These are phyloP conservation scores for Isichthys henryi DNA, from an alignment of 2,113 vertebrate species.

Conservation along the genomic window DNA sequence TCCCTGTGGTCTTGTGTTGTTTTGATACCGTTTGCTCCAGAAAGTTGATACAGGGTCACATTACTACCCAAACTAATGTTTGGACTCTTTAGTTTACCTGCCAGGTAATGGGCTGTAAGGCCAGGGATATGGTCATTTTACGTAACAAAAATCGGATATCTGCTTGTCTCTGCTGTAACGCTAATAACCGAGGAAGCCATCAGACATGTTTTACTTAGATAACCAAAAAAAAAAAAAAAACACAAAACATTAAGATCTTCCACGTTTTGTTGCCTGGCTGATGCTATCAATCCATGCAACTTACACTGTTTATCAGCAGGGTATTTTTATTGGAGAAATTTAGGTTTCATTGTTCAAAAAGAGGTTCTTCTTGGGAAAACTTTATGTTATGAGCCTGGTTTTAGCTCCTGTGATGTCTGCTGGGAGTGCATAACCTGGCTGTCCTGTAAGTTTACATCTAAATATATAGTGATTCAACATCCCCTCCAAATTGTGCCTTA, in stretches of 20 bases:
- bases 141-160: neutral
- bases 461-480: neutral
- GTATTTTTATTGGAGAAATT: neutral
- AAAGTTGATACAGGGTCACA: neutral
- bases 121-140: neutral
- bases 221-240: no score
- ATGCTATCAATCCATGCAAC: neutral
- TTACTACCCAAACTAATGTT: neutral
- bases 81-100: neutral
- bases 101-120: neutral
- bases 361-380: neutral
- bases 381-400: neutral
- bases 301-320: neutral
- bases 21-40: conserved; percentile 20
- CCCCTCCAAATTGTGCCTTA: neutral
- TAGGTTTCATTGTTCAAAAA: neutral
- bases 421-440: neutral
- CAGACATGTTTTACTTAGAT: neutral
- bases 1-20: neutral
- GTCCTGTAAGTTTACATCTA: neutral
- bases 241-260: neutral
- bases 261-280: neutral
- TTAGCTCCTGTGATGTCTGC: neutral
- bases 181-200: neutral
- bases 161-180: neutral